Percentiles rank a stretch among this genome's conserved stretches.
Evolutionary conservation across 2,113 vertebrate species (phyloP).

Genomic region (Albula glossodonta): DNA sequence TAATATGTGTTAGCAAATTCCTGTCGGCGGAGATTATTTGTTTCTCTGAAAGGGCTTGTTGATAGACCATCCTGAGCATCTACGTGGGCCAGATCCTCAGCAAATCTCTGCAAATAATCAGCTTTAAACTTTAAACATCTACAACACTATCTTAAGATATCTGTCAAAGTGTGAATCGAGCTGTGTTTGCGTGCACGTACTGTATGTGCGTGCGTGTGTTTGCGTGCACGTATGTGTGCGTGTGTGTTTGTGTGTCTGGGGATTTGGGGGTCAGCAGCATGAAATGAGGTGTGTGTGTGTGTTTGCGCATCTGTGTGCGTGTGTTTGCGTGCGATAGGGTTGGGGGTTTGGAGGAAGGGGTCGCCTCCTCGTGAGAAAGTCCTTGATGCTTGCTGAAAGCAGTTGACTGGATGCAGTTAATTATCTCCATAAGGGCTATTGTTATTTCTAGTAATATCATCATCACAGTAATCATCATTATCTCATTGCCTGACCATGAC

Average conservation of each 20-base stretch:
- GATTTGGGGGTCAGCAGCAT: not conserved
- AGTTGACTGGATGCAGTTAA: constrained; percentile 55
- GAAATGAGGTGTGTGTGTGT: not conserved
- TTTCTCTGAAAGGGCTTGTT: no score
- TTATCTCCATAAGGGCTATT: constrained; percentile 55
- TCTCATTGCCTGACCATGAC: constrained; percentile 58
- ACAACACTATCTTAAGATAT: no score
- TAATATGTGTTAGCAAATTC: not conserved
- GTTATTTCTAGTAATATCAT: constrained; percentile 53
- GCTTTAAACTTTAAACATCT: not conserved
- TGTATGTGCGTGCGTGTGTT: not conserved
- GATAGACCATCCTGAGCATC: not conserved
- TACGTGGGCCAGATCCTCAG: not conserved
- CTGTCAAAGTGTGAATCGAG: not conserved
- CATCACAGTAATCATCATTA: constrained; percentile 61
- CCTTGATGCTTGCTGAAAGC: constrained; percentile 36
- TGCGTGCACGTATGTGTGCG: not conserved
- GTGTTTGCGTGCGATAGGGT: not conserved
- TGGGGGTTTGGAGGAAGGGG: not conserved
- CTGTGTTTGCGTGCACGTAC: not conserved
- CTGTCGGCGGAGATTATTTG: not conserved
- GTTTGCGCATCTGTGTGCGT: not conserved
- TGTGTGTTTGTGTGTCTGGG: not conserved
- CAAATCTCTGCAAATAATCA: not conserved
- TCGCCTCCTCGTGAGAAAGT: not conserved